Evolutionary conservation across 2,888 invertebrate species (phyloP).

Genomic region (Kryphioiulus occultus): DNA sequence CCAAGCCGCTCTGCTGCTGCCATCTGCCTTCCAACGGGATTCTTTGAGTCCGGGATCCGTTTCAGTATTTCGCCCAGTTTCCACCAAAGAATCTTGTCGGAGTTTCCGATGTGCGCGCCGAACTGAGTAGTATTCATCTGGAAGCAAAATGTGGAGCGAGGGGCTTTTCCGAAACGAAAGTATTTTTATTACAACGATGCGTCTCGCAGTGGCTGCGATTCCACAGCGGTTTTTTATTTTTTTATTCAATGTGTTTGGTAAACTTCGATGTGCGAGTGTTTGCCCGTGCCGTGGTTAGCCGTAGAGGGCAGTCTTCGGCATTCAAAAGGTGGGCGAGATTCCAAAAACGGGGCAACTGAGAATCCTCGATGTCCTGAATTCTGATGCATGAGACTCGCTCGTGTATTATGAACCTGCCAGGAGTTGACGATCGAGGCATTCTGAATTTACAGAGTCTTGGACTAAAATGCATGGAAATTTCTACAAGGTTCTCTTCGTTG

Average conservation of each 20-base stretch:
- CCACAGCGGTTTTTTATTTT: neutral
- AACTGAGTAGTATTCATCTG: neutral
- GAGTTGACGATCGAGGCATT: neutral
- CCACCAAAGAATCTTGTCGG: constrained; percentile 37
- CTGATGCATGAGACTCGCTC: neutral
- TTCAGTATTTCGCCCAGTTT: constrained; percentile 28
- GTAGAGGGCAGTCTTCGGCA: neutral
- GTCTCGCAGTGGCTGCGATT: neutral
- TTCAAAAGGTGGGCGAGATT: neutral
- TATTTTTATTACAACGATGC: neutral
- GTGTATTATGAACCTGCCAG: neutral
- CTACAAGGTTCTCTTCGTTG: neutral
- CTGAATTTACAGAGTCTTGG: neutral
- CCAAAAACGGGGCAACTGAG: neutral
- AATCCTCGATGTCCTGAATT: neutral
- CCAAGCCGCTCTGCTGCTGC: neutral
- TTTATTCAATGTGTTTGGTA: neutral
- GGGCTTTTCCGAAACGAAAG: neutral
- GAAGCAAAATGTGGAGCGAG: neutral
- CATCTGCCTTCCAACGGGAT: neutral
- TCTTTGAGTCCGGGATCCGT: neutral
- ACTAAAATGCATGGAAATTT: neutral
- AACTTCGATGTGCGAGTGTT: neutral
- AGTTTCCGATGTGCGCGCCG: neutral
- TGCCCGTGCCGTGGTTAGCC: neutral